Evolutionary conservation across 2,113 vertebrate species (phyloP).

Genomic region (Eclectus roratus): DNA sequence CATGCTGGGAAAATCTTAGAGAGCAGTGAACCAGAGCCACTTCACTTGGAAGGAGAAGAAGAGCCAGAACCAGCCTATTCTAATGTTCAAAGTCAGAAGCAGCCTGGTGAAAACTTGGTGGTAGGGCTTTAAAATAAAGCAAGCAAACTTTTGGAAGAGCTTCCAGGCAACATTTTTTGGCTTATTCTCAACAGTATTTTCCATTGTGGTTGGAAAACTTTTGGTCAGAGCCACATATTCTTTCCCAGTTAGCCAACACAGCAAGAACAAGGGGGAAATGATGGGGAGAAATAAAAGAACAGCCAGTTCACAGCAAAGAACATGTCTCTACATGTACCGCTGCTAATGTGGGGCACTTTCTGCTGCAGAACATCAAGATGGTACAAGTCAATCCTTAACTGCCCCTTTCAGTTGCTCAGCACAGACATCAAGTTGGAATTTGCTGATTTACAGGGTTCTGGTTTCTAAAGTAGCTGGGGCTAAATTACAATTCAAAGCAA

Average conservation of each 20-base stretch:
- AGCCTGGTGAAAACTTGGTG: conserved; percentile 24
- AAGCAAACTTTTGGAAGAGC: neutral
- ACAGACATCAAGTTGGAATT: neutral
- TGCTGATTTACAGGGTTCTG: neutral
- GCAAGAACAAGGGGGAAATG: neutral
- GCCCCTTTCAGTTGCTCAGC: neutral
- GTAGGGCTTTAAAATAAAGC: conserved; percentile 40
- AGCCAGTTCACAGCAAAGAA: conserved; percentile 2
- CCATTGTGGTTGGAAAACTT: conserved; percentile 51
- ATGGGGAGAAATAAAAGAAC: conserved; percentile 1
- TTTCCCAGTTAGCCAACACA: neutral
- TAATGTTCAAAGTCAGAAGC: conserved; percentile 22
- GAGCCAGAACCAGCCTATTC: conserved; percentile 19
- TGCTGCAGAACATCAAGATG: neutral
- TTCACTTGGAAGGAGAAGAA: conserved; percentile 8
- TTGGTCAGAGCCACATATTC: conserved; percentile 22
- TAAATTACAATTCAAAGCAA: neutral
- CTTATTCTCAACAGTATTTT: conserved; percentile 18
- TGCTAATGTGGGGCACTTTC: neutral
- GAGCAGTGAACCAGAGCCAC: conserved; percentile 16
- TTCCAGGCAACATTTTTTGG: conserved; percentile 9
- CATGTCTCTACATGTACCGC: neutral
- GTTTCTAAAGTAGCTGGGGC: neutral
- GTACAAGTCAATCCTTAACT: neutral
- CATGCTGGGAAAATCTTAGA: conserved; percentile 40